Conservation (phyloP, 64 coral and sea anemone species). For the Platygyra sinensis region DNA sequence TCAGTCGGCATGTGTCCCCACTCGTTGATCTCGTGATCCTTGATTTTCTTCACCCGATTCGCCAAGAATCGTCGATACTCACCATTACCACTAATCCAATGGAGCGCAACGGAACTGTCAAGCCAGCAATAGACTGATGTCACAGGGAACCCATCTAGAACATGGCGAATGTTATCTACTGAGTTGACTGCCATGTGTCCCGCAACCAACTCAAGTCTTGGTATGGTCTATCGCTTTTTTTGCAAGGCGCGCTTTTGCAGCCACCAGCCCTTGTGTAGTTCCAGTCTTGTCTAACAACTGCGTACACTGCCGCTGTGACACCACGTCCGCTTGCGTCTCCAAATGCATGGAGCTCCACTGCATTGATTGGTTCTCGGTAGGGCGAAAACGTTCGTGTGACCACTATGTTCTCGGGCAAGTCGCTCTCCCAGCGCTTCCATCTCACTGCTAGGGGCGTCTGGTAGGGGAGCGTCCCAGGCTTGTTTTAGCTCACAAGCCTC, state of each 20-base stretch:
- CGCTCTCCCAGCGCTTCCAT: slow-evolving; percentile 15
- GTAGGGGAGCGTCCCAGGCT: slow-evolving; percentile 20
- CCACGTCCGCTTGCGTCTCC: slow-evolving; percentile 4
- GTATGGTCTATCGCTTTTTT: no score
- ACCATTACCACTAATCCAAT: slow-evolving; percentile 47
- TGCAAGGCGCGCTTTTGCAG: no score
- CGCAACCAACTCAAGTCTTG: no score
- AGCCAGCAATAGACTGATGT: slow-evolving; percentile 29
- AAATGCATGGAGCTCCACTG: slow-evolving; percentile 3
- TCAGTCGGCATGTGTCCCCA: slow-evolving; percentile 54
- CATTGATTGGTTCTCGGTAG: slow-evolving; percentile 18
- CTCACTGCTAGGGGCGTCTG: not conserved
- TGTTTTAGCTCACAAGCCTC: slow-evolving; percentile 4
- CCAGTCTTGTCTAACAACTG: not conserved
- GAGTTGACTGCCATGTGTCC: no score
- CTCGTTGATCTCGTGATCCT: not conserved
- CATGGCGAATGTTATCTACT: no score
- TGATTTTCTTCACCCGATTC: slow-evolving; percentile 41
- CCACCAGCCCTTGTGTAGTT: no score
- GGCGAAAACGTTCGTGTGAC: no score
- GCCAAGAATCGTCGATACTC: slow-evolving; percentile 57
- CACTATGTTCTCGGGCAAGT: not conserved
- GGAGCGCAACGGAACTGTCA: slow-evolving; percentile 46
- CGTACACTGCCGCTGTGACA: slow-evolving; percentile 21
- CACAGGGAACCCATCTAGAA: slow-evolving; percentile 3